Conservation (phyloP, 2,888 invertebrate genomes). For the Mesopsocus fuscifrons region DNA sequence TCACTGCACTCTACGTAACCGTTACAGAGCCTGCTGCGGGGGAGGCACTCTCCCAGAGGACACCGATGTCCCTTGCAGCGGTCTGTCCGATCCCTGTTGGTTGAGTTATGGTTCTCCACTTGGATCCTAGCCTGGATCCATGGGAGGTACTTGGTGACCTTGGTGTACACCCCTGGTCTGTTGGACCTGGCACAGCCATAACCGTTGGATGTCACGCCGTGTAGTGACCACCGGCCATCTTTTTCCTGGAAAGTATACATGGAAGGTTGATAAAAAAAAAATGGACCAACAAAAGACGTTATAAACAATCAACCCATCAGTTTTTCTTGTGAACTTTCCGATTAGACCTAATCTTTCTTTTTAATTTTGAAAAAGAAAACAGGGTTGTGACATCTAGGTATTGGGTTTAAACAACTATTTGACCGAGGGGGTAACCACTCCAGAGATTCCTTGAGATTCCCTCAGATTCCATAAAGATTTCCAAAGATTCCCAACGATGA, state of each 20-base stretch:
- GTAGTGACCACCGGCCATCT: conserved; percentile 26
- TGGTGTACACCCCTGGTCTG: conserved; percentile 63
- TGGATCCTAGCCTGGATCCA: conserved; percentile 45
- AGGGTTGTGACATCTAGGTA: too few species aligned
- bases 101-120: conserved; percentile 22
- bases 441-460: too few species aligned
- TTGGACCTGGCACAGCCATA: conserved; percentile 62
- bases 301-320: too few species aligned
- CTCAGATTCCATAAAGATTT: too few species aligned
- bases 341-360: not conserved
- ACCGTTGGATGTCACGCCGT: conserved; percentile 57
- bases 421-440: too few species aligned
- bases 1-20: conserved; percentile 60
- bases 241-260: conserved; percentile 24
- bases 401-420: too few species aligned
- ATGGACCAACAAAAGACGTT: too few species aligned
- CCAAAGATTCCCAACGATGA: too few species aligned
- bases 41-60: conserved; percentile 54
- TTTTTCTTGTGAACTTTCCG: too few species aligned
- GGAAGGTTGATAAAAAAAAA: not conserved
- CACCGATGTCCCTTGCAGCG: conserved; percentile 49
- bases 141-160: conserved; percentile 50
- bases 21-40: conserved; percentile 50
- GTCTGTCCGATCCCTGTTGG: conserved; percentile 22
- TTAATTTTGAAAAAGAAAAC: conserved; percentile 10